Conservation (phyloP, 2,888 invertebrate species). For the Philereme vetulata region DNA sequence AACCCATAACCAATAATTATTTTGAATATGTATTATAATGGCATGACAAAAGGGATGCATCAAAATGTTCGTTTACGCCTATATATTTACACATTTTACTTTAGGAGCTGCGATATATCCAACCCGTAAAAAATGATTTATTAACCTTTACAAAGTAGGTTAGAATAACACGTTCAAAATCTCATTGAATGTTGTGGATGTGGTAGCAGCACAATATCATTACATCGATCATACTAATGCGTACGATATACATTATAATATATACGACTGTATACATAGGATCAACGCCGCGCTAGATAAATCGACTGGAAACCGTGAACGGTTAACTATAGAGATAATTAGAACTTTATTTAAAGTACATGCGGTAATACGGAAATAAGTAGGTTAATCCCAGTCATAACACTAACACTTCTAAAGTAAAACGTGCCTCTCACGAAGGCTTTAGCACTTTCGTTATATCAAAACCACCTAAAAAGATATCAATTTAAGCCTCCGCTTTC, state of each 20-base stretch:
- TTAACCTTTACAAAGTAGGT: not conserved
- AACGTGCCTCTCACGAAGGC: slow-evolving; percentile 4
- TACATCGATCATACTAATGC: slow-evolving; percentile 29
- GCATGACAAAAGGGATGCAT: too few relatives aligned
- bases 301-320: slow-evolving; percentile 1
- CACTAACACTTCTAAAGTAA: slow-evolving; percentile 9
- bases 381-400: slow-evolving; percentile 5
- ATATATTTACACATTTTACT: not conserved
- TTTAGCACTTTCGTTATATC: slow-evolving; percentile 23
- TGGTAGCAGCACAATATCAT: slow-evolving; percentile 16
- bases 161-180: not conserved
- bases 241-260: slow-evolving; percentile 2
- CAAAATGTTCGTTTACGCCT: not conserved
- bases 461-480: slow-evolving; percentile 35
- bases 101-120: not conserved
- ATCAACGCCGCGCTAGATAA: slow-evolving; percentile 14
- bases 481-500: slow-evolving; percentile 26
- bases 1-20: too few relatives aligned
- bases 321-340: not conserved
- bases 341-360: not conserved
- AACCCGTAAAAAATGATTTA: not conserved
- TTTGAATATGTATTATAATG: too few relatives aligned
- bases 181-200: not conserved
- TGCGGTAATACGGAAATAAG: not conserved
- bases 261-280: slow-evolving; percentile 21